phyloP scores from a whole-genome alignment of 2,888 invertebrate genomes.

The Lepidonotus clava region DNA sequence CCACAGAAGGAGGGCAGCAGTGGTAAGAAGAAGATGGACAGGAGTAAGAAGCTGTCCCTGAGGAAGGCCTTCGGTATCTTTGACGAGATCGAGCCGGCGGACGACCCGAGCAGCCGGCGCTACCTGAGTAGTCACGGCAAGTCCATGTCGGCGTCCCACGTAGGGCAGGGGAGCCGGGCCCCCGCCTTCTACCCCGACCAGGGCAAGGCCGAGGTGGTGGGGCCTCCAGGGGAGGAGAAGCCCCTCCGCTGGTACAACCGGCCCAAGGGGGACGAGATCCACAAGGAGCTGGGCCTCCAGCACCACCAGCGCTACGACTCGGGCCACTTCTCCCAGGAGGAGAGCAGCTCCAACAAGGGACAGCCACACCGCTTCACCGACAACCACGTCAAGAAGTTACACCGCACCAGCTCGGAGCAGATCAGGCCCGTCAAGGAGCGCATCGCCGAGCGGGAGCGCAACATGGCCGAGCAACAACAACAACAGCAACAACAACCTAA shows the following conservation, averaged over 20 bases:
- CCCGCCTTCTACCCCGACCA: background rate
- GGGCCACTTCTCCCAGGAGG: slow-evolving; percentile 19
- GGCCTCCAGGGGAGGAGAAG: background rate
- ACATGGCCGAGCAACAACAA: background rate
- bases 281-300: background rate
- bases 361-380: background rate
- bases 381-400: slow-evolving; percentile 59
- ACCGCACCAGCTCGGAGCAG: slow-evolving; percentile 70
- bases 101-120: background rate
- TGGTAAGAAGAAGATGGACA: slow-evolving; percentile 42
- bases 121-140: slow-evolving; percentile 37
- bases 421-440: slow-evolving; percentile 70
- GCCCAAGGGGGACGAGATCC: slow-evolving; percentile 31
- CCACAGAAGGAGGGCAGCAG: slow-evolving; percentile 51
- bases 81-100: slow-evolving; percentile 69
- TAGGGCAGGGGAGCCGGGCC: background rate
- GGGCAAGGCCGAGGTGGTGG: background rate
- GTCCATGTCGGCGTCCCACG: slow-evolving; percentile 50
- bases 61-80: slow-evolving; percentile 74
- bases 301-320: background rate
- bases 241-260: slow-evolving; percentile 33
- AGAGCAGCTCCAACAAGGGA: background rate
- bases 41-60: slow-evolving; percentile 67
- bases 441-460: slow-evolving; percentile 2
- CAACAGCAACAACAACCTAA: too few relatives aligned